phyloP scores from a whole-genome alignment of 2,797 vertebrate genomes.

The Fistularia tabacaria region DNA sequence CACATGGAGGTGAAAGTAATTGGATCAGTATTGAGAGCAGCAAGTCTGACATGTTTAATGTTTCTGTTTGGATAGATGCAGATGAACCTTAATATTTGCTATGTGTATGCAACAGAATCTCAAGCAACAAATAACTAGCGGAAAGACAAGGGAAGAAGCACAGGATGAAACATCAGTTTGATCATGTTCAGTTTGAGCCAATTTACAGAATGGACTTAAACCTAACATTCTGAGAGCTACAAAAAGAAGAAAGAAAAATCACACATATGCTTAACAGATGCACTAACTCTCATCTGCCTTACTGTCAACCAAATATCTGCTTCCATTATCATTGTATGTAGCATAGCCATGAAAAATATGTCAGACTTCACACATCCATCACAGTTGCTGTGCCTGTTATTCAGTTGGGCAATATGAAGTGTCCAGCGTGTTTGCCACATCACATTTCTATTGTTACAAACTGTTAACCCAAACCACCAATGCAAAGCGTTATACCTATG shows the following conservation, averaged over 20 bases:
- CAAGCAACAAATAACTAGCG: neutral
- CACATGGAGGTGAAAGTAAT: constrained; percentile 73
- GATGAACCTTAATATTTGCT: constrained; percentile 21
- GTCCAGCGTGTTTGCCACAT: constrained; percentile 30
- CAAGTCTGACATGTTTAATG: constrained; percentile 55
- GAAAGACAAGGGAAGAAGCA: neutral
- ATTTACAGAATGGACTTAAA: constrained; percentile 2
- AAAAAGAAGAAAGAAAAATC: constrained; percentile 10
- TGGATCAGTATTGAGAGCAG: constrained; percentile 58
- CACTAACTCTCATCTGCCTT: constrained; percentile 25
- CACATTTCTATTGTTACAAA: constrained; percentile 48
- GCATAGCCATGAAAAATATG: constrained; percentile 49
- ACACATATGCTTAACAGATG: constrained; percentile 24
- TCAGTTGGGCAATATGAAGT: constrained; percentile 49
- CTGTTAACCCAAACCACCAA: constrained; percentile 49
- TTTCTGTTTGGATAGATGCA: constrained; percentile 36
- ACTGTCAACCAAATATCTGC: constrained; percentile 34
- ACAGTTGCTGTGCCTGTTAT: constrained; percentile 34
- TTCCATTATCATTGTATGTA: constrained; percentile 45
- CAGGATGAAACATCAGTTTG: too few relatives aligned
- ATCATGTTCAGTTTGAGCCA: neutral
- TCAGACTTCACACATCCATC: constrained; percentile 59
- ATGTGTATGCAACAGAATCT: neutral
- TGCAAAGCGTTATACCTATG: constrained; percentile 45
- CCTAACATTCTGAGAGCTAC: neutral